Conservation (phyloP, 2,888 invertebrate species). For the Stegana nigrithorax region DNA sequence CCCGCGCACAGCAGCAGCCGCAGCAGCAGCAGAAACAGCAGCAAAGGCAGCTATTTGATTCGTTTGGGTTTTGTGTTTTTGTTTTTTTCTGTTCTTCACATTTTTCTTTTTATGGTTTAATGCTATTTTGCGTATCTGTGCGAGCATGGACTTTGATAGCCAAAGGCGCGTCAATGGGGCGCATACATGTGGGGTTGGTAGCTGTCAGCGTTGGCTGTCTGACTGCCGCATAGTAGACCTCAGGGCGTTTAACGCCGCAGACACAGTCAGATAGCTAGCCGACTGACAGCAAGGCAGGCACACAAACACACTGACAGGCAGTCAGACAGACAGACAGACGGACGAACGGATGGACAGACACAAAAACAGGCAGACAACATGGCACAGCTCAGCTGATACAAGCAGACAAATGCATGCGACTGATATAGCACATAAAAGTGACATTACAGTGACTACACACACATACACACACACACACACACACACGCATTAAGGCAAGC, state of each 20-base stretch:
- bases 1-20: constrained; percentile 42
- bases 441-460: not conserved
- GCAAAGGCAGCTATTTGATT: not conserved
- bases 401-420: not conserved
- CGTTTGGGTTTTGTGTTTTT: not conserved
- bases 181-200: not conserved
- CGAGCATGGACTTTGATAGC: not conserved
- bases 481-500: not conserved
- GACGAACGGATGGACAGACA: not conserved
- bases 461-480: constrained; percentile 23
- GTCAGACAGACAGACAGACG: not conserved
- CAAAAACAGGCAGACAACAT: not conserved
- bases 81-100: not conserved
- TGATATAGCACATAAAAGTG: not conserved
- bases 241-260: constrained; percentile 18
- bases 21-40: no score
- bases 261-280: constrained; percentile 30
- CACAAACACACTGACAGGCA: not conserved
- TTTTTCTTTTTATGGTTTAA: no score
- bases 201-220: not conserved
- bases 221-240: not conserved
- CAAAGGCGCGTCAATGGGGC: not conserved
- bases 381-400: constrained; percentile 19
- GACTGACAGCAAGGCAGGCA: constrained; percentile 25
- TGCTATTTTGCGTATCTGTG: not conserved